Base-by-base conservation (phyloP, 1,140 invertebrate species). In the Nylanderia fulva region DNA sequence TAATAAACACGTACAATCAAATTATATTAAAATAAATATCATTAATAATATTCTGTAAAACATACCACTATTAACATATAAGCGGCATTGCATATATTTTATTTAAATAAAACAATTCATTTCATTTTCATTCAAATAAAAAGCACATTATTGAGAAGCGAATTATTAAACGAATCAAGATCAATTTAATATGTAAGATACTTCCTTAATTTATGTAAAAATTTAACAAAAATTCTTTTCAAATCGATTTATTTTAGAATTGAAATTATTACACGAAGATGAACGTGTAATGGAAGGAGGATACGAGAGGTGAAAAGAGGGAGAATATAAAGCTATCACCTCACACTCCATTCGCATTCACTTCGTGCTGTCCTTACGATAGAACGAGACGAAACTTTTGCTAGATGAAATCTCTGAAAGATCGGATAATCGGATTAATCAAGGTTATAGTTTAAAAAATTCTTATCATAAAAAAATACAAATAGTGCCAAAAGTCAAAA, bases 371-470 rank as follows among this genome's bases (percentile, higher is more conserved):
- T 85, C 24, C 33, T 60, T 39, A 15, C 21, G 11, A 45, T 29
- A 52, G 18, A 71, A 27, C 42, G 33, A 63, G 91, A 90, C 91
- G 84, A 92, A 93, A 93, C 90, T 92, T 93, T 90, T 90, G 6
- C 92, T 45, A 60, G 85, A 48, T 8, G 86, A 90, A 90, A 86
- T 87, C 86, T 87, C 76, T 91, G 83, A 91, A 92, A 92, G 88
- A 90, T 90, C 87, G 82, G 90, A 87, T 92, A 92, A 93, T 92
- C 91, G 85, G 88, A 93, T 93, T 89, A 92, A 91, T 87, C 88
- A 64, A 48, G 85, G 66, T 72, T 90, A 86, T 56, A 71, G 60
- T 85, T 86, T 89, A 91, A 87, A 91, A 87, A 75, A 58, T 48
- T n/a, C n/a, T 29, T 2, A 21, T 68, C 9, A 45, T 61, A 13